Conservation (phyloP, 2,888 invertebrate species). For the Exocentrus adspersus region DNA sequence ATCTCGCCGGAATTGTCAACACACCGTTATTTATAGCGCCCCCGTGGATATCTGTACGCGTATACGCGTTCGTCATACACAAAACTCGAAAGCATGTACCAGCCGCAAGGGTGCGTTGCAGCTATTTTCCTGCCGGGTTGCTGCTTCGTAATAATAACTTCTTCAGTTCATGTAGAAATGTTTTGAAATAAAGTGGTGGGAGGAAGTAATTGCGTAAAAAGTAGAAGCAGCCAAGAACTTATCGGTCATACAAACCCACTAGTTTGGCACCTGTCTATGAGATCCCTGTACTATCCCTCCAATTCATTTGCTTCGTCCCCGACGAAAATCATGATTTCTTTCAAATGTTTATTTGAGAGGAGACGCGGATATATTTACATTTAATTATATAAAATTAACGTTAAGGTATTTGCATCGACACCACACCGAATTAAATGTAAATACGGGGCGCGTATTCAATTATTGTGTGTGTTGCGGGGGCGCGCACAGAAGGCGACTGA, state of each 20-base stretch:
- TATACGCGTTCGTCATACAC: slow-evolving; percentile 42
- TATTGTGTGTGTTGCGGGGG: no score
- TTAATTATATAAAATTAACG: slow-evolving; percentile 12
- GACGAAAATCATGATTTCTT: background rate
- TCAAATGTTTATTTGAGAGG: background rate
- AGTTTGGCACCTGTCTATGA: no score
- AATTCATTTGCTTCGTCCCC: background rate
- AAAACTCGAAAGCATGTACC: slow-evolving; percentile 28
- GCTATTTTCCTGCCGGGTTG: slow-evolving; percentile 15
- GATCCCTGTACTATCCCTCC: no score
- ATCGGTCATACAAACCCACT: no score
- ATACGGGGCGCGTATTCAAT: background rate
- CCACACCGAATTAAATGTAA: slow-evolving; percentile 11
- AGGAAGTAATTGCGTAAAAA: no score
- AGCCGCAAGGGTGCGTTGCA: slow-evolving; percentile 5
- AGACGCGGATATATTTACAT: background rate
- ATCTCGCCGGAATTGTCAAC: slow-evolving; percentile 57
- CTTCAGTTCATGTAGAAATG: no score
- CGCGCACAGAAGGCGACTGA: background rate
- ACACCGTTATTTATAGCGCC: slow-evolving; percentile 58
- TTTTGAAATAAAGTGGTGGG: no score
- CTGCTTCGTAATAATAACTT: slow-evolving; percentile 4
- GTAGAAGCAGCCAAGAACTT: no score
- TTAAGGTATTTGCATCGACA: slow-evolving; percentile 2
- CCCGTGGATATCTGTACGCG: slow-evolving; percentile 54